A percentile compares a stretch with the other conserved stretches of the same genome.
These are phyloP conservation scores for Thalassoma bifasciatum DNA, from an alignment of 2,113 vertebrate genomes.

Conservation along the genomic window DNA sequence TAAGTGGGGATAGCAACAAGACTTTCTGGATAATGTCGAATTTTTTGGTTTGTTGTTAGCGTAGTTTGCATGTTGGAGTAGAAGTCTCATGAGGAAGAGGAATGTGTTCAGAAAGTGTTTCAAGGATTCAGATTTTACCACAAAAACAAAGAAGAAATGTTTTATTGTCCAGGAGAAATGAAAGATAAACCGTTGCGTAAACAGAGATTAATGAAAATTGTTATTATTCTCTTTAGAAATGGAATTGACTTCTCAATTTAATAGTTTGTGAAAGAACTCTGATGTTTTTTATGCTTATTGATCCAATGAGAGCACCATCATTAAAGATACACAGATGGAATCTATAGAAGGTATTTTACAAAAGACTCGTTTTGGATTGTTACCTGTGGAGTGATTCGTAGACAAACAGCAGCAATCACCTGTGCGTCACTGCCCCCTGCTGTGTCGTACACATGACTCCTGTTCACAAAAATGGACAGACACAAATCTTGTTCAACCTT, in stretches of 20 bases:
- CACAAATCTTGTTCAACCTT: not conserved
- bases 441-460: not conserved
- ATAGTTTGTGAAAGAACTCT: not conserved
- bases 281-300: not conserved
- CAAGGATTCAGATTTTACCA: no score
- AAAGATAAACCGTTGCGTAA: not conserved
- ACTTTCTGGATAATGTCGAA: no score
- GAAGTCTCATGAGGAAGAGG: no score
- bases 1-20: no score
- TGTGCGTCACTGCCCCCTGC: not conserved
- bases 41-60: no score
- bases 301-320: not conserved
- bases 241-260: not conserved
- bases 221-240: not conserved
- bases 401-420: not conserved
- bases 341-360: no score
- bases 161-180: no score
- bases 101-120: no score
- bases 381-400: not conserved
- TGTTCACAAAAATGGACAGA: not conserved
- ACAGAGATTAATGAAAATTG: not conserved
- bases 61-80: no score
- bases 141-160: no score
- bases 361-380: no score
- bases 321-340: not conserved